Percentiles rank a stretch among this genome's conserved stretches.
phyloP scores from a whole-genome alignment of 1,140 invertebrate genomes.

The Papilio dardanus region DNA sequence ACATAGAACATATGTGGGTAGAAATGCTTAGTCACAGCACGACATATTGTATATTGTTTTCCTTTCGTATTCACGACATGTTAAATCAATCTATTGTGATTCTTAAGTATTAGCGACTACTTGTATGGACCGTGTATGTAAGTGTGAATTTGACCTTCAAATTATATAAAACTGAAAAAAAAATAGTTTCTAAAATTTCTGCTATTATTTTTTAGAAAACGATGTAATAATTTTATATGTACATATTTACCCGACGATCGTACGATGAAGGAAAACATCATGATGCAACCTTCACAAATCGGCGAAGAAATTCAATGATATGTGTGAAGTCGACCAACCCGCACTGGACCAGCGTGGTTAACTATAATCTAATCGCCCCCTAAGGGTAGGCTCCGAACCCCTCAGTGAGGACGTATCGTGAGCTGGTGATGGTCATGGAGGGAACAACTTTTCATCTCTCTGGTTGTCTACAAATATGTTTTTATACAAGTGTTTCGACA shows the following conservation, averaged over 20 bases:
- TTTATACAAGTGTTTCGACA: not conserved
- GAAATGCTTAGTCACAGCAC: conserved; percentile 28
- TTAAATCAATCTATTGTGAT: conserved; percentile 17
- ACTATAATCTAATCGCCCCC: no score
- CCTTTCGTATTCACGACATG: conserved; percentile 20
- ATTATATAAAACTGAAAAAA: not conserved
- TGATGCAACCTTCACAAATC: no score
- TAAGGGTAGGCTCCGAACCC: no score
- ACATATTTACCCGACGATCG: no score
- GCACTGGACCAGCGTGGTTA: no score
- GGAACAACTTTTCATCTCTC: no score
- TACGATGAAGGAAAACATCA: no score
- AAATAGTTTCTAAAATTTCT: not conserved
- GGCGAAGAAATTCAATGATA: no score
- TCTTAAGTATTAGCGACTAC: conserved; percentile 13
- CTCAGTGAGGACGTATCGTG: no score
- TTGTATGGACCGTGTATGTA: not conserved
- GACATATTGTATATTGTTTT: conserved; percentile 19
- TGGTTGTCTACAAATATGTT: no score
- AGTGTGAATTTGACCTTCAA: conserved; percentile 1
- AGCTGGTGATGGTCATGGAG: no score
- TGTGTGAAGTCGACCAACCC: no score
- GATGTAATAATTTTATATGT: not conserved
- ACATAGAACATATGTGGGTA: not conserved
- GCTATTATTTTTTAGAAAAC: not conserved